Conservation (phyloP, 2,888 invertebrate species). For the Heteropelma amictum region DNA sequence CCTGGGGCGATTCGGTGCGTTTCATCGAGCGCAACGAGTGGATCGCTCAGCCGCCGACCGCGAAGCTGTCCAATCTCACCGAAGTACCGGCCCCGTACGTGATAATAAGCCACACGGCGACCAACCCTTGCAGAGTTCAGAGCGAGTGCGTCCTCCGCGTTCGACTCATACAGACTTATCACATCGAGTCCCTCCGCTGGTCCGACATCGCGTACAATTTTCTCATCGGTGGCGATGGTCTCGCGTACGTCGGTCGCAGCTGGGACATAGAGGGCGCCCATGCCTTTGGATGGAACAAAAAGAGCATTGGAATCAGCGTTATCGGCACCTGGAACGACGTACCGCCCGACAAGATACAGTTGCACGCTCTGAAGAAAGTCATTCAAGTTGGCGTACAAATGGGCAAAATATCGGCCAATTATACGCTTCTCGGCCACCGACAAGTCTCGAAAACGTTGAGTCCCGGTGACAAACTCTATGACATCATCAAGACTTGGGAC, state of each 20-base stretch:
- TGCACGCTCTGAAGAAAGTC: constrained; percentile 82
- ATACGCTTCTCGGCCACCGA: constrained; percentile 84
- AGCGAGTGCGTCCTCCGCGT: constrained; percentile 66
- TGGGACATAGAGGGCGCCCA: constrained; percentile 88
- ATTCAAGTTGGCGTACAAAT: constrained; percentile 82
- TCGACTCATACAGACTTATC: constrained; percentile 73
- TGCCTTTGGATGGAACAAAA: constrained; percentile 82
- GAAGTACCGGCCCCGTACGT: constrained; percentile 69
- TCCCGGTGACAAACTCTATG: constrained; percentile 83
- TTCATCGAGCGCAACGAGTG: constrained; percentile 81
- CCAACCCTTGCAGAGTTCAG: constrained; percentile 71
- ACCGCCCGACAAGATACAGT: constrained; percentile 66
- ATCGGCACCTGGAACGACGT: constrained; percentile 84
- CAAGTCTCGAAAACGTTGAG: constrained; percentile 84
- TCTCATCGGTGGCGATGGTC: constrained; percentile 88
- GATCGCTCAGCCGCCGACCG: constrained; percentile 82
- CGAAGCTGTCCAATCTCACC: constrained; percentile 56
- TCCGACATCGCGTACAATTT: constrained; percentile 89
- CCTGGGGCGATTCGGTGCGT: constrained; percentile 77
- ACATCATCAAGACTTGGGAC: constrained; percentile 84
- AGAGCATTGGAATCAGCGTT: constrained; percentile 85
- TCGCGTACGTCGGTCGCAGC: constrained; percentile 86
- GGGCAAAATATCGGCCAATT: constrained; percentile 82
- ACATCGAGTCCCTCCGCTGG: constrained; percentile 84
- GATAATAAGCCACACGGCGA: constrained; percentile 71